phyloP scores from a whole-genome alignment of 2,888 invertebrate species.

The Ochropleura leucogaster region DNA sequence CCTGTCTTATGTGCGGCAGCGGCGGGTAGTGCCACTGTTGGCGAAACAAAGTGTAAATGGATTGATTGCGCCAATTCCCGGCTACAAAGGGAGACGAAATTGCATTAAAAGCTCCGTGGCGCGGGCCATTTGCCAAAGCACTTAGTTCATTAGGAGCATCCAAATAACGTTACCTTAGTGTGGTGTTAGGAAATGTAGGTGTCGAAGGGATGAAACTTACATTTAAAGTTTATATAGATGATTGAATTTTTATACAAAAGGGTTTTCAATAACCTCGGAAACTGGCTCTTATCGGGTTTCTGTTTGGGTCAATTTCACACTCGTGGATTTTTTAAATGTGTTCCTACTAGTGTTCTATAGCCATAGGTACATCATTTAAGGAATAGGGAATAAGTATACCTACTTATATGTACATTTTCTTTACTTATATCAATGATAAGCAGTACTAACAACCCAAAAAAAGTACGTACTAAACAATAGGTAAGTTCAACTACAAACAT shows the following conservation, averaged over 20 bases:
- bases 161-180: constrained; percentile 89
- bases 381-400: too few relatives aligned
- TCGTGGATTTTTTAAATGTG: too few relatives aligned
- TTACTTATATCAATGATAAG: too few relatives aligned
- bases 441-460: too few relatives aligned
- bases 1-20: constrained; percentile 72
- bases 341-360: too few relatives aligned
- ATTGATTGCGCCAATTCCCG: constrained; percentile 90
- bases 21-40: constrained; percentile 79
- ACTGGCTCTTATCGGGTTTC: too few relatives aligned
- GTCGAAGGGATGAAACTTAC: constrained; percentile 50
- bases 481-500: too few relatives aligned
- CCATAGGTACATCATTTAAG: too few relatives aligned
- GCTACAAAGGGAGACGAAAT: constrained; percentile 89
- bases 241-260: background rate
- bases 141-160: constrained; percentile 88
- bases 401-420: too few relatives aligned
- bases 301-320: too few relatives aligned
- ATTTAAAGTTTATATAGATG: constrained; percentile 12
- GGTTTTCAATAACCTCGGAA: background rate
- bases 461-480: too few relatives aligned
- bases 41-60: constrained; percentile 91
- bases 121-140: constrained; percentile 88
- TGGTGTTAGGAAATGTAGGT: constrained; percentile 72
- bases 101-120: constrained; percentile 90